phyloP scores from a whole-genome alignment of 2,888 invertebrate species.

The Protodeltote pygarga region DNA sequence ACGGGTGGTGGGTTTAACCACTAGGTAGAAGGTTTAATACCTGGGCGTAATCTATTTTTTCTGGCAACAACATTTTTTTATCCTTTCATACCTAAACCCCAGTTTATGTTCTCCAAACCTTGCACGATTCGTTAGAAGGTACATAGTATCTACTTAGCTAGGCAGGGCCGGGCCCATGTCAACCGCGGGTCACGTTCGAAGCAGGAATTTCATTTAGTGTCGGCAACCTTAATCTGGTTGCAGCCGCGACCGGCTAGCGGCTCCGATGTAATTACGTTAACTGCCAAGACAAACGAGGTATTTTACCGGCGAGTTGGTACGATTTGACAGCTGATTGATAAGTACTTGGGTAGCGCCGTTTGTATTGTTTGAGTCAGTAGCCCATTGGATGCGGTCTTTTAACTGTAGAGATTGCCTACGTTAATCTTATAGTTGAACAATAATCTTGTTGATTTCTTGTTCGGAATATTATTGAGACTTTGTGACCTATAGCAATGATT shows the following conservation, averaged over 20 bases:
- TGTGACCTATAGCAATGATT: too few species aligned
- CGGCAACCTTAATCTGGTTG: conserved; percentile 57
- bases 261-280: conserved; percentile 42
- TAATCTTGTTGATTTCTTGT: too few species aligned
- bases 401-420: too few species aligned
- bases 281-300: conserved; percentile 46
- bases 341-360: conserved; percentile 13
- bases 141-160: conserved; percentile 1
- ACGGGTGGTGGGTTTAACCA: too few species aligned
- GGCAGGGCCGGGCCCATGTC: conserved; percentile 29
- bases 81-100: too few species aligned
- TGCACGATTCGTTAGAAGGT: conserved; percentile 11
- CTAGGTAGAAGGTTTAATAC: too few species aligned
- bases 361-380: conserved; percentile 7
- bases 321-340: conserved; percentile 49
- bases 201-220: conserved; percentile 66
- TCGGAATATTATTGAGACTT: too few species aligned
- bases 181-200: conserved; percentile 42
- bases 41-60: too few species aligned
- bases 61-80: too few species aligned
- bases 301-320: conserved; percentile 31
- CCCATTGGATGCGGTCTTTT: not conserved
- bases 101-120: conserved; percentile 3
- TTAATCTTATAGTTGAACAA: too few species aligned
- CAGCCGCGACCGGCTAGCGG: conserved; percentile 17